Conservation (phyloP, 2,797 vertebrate genomes). For the Discoglossus pictus region DNA sequence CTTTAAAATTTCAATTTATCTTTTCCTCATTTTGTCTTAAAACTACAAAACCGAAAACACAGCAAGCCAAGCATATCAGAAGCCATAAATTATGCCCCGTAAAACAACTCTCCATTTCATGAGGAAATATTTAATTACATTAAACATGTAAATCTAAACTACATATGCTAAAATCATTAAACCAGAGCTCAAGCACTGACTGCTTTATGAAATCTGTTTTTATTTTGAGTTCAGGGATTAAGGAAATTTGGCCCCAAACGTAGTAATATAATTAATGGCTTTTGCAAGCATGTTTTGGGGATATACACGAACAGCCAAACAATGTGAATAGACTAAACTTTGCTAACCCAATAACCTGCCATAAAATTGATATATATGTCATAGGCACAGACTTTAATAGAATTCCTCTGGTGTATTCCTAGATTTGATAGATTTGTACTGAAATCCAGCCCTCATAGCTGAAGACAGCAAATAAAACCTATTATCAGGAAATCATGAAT, state of each 20-base stretch:
- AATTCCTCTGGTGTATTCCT: constrained; percentile 40
- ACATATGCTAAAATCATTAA: constrained; percentile 31
- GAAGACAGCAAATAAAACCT: constrained; percentile 50
- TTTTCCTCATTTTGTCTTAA: constrained; percentile 4
- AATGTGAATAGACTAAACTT: constrained; percentile 48
- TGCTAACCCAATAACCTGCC: constrained; percentile 48
- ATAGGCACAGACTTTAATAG: constrained; percentile 30
- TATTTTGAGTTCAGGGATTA: constrained; percentile 45
- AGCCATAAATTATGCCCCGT: constrained; percentile 22
- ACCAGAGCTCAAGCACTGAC: constrained; percentile 20
- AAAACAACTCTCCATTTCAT: constrained; percentile 14
- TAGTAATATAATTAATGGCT: constrained; percentile 39
- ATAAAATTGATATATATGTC: constrained; percentile 50
- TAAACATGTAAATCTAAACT: constrained; percentile 32
- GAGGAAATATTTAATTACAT: constrained; percentile 44
- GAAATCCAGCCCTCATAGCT: constrained; percentile 19
- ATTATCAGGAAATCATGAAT: constrained; percentile 46
- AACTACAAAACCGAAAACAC: constrained; percentile 10
- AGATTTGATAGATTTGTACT: constrained; percentile 44
- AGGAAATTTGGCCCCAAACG: constrained; percentile 38
- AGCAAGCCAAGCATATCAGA: constrained; percentile 16
- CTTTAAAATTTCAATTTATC: constrained; percentile 22
- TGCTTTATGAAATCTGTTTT: constrained; percentile 41
- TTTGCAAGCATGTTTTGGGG: constrained; percentile 43
- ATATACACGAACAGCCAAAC: constrained; percentile 38